A percentile compares a stretch with the other conserved stretches of the same genome.
Evolutionary conservation across 2,888 invertebrate genomes (phyloP).

Genomic region (Pollenia griseotomentosa): DNA sequence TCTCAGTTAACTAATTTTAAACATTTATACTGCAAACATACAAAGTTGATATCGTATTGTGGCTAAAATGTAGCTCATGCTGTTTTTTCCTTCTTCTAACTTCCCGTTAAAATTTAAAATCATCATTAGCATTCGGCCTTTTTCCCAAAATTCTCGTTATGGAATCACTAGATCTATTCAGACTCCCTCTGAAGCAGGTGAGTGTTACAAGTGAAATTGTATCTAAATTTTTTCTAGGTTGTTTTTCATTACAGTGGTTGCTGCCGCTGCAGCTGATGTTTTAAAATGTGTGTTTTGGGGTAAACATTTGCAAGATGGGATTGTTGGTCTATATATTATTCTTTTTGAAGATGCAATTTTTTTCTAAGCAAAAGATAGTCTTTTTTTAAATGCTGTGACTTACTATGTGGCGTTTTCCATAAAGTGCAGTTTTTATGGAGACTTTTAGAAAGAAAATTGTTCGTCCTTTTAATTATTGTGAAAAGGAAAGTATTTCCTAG

Average conservation of each 20-base stretch:
- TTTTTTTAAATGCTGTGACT: background rate
- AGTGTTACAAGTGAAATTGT: conserved; percentile 32
- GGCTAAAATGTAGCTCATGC: conserved; percentile 33
- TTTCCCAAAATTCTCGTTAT: background rate
- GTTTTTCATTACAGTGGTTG: conserved; percentile 15
- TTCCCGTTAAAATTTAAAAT: conserved; percentile 49
- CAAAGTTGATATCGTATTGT: conserved; percentile 28
- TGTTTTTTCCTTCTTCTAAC: conserved; percentile 21
- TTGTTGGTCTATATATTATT: conserved; percentile 45
- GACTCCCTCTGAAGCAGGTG: conserved; percentile 16
- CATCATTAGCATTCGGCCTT: conserved; percentile 61
- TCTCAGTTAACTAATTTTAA: conserved; percentile 58
- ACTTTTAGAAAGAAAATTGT: background rate
- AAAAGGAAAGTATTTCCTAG: background rate
- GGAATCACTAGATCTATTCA: conserved; percentile 2
- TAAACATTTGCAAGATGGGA: conserved; percentile 37
- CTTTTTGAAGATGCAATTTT: background rate
- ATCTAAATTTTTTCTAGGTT: background rate
- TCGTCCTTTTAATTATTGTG: background rate
- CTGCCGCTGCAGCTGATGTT: conserved; percentile 11
- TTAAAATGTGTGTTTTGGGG: conserved; percentile 56
- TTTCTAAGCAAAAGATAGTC: background rate
- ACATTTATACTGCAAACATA: conserved; percentile 38
- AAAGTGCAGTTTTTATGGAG: conserved; percentile 1
- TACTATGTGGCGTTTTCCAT: background rate